Evolutionary conservation across 2,113 vertebrate genomes (phyloP), one percentile per base, ranked within the genome.

Genomic region (Psilopogon haemacephalus): DNA sequence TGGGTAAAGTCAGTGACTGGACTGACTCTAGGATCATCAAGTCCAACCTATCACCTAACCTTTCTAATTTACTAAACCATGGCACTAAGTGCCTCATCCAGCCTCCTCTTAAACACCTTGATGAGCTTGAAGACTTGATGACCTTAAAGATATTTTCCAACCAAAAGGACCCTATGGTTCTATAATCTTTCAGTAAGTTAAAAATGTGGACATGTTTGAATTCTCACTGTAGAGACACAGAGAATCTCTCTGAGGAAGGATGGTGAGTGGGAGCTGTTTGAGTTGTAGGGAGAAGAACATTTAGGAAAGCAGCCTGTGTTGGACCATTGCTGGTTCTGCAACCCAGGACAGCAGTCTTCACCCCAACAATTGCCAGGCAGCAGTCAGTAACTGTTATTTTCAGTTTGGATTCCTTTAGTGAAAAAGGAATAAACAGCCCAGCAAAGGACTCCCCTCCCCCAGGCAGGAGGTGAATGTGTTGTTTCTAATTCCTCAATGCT

Each of bases 241-340:
- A 23, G 23, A 58, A 33, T 4, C 33, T 71, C 32, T 9, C 11
- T 20, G 37, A 12, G 6, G 8, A n/a, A 27, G 17, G 42, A 32
- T 4, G 24, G n/a, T 0, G 1, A 35, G 2, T 3, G 5, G 20
- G 56, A 63, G n/a, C 56, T 1, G 3, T 26, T 62, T 16, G 42
- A 38, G 19, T 44, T 48, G 30, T 3, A 17, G 1, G 16, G 50
- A 46, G 64, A n/a, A 13, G 18, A 76, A 9, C 1, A 7, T 12
- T 20, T 8, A 14, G 59, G 44, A 40, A 62, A 37, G 54, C 15
- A 86, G 52, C 6, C 35, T 35, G 40, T 5, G 44, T 5, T 3
- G 0, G 2, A 6, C 9, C 5, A 42, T 7, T 5, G 4, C 38
- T 33, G n/a, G 3, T 19, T 14, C 74, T 28, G 24, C 3, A 11